These are phyloP conservation scores for Scaptomyza parva DNA, from an alignment of 2,888 invertebrate species.

Conservation along the genomic window DNA sequence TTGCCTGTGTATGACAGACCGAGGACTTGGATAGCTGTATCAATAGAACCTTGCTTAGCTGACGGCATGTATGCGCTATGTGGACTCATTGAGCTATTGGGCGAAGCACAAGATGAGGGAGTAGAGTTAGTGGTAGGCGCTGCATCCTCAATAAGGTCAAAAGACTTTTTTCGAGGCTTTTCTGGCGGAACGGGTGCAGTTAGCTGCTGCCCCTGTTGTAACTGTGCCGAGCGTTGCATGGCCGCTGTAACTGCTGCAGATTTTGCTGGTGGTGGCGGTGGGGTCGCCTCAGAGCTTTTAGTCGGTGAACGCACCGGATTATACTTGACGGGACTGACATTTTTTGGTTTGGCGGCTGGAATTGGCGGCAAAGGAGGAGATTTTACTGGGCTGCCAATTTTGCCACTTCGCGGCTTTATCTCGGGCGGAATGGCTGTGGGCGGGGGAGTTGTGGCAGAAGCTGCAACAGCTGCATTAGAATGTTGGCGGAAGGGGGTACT, in stretches of 20 bases:
- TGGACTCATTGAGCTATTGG: conserved; percentile 54
- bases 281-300: conserved; percentile 78
- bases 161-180: conserved; percentile 83
- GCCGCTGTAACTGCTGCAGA: conserved; percentile 81
- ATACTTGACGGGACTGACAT: conserved; percentile 83
- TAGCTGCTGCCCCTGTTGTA: conserved; percentile 69
- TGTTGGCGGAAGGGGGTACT: conserved; percentile 82
- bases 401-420: conserved; percentile 84
- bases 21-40: conserved; percentile 42
- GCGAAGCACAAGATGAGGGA: conserved; percentile 72
- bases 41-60: conserved; percentile 80
- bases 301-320: conserved; percentile 83
- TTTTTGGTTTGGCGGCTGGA: conserved; percentile 84
- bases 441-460: conserved; percentile 15
- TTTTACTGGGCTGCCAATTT: conserved; percentile 84
- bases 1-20: conserved; percentile 49
- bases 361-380: conserved; percentile 84
- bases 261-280: conserved; percentile 82
- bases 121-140: conserved; percentile 64
- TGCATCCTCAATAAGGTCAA: conserved; percentile 82
- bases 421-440: conserved; percentile 82
- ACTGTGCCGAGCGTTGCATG: conserved; percentile 76
- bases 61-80: conserved; percentile 53
- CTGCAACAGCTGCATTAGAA: conserved; percentile 6
- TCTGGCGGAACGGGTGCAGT: conserved; percentile 81